A percentile compares a stretch with the other conserved stretches of the same genome.
phyloP scores from a whole-genome alignment of 2,797 vertebrate species.

The Perodicticus potto region DNA sequence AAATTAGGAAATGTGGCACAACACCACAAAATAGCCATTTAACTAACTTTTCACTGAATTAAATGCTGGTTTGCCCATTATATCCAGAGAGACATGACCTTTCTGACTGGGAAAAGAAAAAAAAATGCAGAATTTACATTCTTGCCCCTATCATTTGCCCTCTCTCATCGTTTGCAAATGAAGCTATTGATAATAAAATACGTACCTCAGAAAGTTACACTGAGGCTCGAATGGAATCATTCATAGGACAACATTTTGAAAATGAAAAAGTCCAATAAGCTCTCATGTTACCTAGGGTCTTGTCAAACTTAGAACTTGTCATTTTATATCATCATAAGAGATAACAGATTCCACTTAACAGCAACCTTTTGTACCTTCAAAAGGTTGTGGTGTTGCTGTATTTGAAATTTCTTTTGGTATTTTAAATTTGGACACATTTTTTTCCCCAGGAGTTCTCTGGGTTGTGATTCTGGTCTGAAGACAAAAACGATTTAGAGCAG shows the following conservation, averaged over 20 bases:
- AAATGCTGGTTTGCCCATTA: not conserved
- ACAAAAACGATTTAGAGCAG: not conserved
- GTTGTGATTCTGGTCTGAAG: not conserved
- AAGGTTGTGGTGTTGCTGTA: not conserved
- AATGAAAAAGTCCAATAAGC: not conserved
- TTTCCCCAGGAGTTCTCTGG: not conserved
- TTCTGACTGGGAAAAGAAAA: not conserved
- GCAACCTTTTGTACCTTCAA: not conserved
- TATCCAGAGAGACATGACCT: not conserved
- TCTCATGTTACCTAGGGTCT: not conserved
- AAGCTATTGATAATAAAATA: constrained; percentile 41
- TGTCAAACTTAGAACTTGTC: not conserved
- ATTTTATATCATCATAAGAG: not conserved
- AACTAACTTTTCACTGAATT: not conserved
- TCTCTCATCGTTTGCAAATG: constrained; percentile 13
- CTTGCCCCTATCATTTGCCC: not conserved
- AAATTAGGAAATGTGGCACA: constrained; percentile 48
- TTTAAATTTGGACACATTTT: not conserved
- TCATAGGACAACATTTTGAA: not conserved
- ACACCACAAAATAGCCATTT: not conserved
- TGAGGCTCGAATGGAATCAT: not conserved
- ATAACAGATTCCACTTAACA: not conserved
- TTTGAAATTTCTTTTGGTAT: constrained; percentile 23
- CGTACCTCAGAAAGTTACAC: not conserved
- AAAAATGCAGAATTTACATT: constrained; percentile 22